Evolutionary conservation across 2,888 invertebrate species (phyloP).

Genomic region (Ennomos fuscantarius): DNA sequence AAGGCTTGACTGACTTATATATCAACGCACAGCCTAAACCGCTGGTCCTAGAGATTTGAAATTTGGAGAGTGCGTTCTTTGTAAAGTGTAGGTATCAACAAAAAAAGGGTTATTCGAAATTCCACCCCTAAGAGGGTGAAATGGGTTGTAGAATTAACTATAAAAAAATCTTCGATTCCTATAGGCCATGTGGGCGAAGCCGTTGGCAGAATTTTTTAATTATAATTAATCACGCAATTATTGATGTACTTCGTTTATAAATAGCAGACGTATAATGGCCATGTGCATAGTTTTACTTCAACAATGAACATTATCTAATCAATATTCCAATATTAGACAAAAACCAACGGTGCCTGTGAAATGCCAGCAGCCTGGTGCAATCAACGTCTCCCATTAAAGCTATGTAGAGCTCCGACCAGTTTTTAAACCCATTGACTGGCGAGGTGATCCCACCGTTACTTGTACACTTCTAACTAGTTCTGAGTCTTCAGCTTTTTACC

Average conservation of each 20-base stretch:
- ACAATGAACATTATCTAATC: conserved; percentile 1
- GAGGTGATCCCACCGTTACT: conserved; percentile 53
- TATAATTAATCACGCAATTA: too few species aligned
- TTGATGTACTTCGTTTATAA: neutral
- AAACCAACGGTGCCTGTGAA: conserved; percentile 24
- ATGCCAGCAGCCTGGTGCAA: conserved; percentile 31
- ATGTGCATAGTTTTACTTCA: neutral
- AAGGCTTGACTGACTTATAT: too few species aligned
- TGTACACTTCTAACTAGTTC: conserved; percentile 42
- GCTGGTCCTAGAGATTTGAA: too few species aligned
- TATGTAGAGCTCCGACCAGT: conserved; percentile 50
- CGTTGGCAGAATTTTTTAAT: too few species aligned
- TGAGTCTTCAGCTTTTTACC: conserved; percentile 63
- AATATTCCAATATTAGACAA: conserved; percentile 31
- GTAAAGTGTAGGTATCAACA: too few species aligned
- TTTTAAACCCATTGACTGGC: conserved; percentile 68
- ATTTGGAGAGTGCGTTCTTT: too few species aligned
- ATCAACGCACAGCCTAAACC: too few species aligned
- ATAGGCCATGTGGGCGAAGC: too few species aligned
- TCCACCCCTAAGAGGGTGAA: too few species aligned
- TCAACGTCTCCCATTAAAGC: conserved; percentile 44
- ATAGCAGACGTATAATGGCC: neutral
- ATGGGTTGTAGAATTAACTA: too few species aligned
- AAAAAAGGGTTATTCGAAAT: too few species aligned
- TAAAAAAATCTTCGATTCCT: too few species aligned